phyloP scores from a whole-genome alignment of 2,888 invertebrate genomes.

The Andrena fulva region DNA sequence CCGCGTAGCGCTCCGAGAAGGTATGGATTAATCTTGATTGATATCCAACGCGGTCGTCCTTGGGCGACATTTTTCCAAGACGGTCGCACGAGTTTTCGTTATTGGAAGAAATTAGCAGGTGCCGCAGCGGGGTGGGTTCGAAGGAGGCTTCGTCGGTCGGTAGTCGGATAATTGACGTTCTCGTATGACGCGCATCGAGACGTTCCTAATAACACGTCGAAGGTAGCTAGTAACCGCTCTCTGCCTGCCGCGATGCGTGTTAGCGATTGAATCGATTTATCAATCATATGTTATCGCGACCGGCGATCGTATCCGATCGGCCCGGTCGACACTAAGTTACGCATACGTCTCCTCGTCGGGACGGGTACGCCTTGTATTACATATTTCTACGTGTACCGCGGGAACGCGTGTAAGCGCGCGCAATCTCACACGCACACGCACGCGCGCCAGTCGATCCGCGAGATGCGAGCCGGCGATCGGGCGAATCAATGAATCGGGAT shows the following conservation, averaged over 20 bases:
- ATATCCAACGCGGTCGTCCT: not conserved
- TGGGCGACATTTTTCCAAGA: not conserved
- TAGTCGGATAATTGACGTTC: slow-evolving; percentile 64
- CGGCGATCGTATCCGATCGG: slow-evolving; percentile 60
- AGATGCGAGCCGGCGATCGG: slow-evolving; percentile 34
- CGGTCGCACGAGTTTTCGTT: slow-evolving; percentile 41
- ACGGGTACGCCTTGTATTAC: slow-evolving; percentile 37
- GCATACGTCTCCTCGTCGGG: slow-evolving; percentile 35
- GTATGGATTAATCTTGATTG: not conserved
- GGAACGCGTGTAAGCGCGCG: not conserved
- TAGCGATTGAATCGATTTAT: slow-evolving; percentile 68
- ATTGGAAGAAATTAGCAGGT: slow-evolving; percentile 46
- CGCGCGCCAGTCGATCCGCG: not conserved
- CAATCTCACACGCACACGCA: not conserved
- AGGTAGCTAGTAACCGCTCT: slow-evolving; percentile 46
- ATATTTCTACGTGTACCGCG: slow-evolving; percentile 32
- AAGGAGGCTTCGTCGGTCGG: slow-evolving; percentile 13
- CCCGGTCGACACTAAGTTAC: slow-evolving; percentile 55
- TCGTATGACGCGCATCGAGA: slow-evolving; percentile 48
- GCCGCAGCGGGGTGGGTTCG: slow-evolving; percentile 11
- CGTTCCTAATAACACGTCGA: slow-evolving; percentile 59
- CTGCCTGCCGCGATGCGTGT: slow-evolving; percentile 39
- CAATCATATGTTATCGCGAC: slow-evolving; percentile 69
- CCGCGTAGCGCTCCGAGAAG: not conserved
- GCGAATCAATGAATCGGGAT: slow-evolving; percentile 61